phyloP scores from a whole-genome alignment of 2,888 invertebrate genomes.

The Dasysyrphus tricinctus region DNA sequence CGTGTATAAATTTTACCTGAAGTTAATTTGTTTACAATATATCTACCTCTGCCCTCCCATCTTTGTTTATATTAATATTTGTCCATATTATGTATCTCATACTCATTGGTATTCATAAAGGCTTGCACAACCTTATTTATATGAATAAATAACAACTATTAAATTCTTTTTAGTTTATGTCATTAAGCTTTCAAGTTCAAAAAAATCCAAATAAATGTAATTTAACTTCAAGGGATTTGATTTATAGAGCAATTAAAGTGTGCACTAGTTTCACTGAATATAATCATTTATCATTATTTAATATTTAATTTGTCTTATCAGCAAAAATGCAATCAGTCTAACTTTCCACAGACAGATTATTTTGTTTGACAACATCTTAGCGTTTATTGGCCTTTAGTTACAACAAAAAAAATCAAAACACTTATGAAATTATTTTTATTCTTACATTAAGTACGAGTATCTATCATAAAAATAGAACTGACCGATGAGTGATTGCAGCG shows the following conservation, averaged over 20 bases:
- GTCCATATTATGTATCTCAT: too few species aligned
- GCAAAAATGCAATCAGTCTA: background rate
- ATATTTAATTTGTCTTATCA: background rate
- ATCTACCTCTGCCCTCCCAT: too few species aligned
- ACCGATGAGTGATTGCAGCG: conserved; percentile 9
- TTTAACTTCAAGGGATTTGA: background rate
- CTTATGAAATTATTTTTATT: background rate
- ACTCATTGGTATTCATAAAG: too few species aligned
- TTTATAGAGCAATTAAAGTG: background rate
- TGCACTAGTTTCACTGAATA: background rate
- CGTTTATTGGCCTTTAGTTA: background rate
- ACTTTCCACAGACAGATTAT: background rate
- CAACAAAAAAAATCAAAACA: background rate
- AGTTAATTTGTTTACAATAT: too few species aligned
- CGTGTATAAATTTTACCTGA: too few species aligned
- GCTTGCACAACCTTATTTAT: too few species aligned
- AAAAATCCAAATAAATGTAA: too few species aligned
- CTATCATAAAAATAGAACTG: conserved; percentile 14
- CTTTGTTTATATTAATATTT: too few species aligned
- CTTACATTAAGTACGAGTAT: background rate
- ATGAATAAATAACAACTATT: too few species aligned
- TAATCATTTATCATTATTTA: conserved; percentile 13
- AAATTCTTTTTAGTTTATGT: background rate
- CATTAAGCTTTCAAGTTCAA: background rate
- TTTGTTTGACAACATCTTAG: background rate